Conservation (phyloP, 2,888 invertebrate species). For the Eurytoma californica region DNA sequence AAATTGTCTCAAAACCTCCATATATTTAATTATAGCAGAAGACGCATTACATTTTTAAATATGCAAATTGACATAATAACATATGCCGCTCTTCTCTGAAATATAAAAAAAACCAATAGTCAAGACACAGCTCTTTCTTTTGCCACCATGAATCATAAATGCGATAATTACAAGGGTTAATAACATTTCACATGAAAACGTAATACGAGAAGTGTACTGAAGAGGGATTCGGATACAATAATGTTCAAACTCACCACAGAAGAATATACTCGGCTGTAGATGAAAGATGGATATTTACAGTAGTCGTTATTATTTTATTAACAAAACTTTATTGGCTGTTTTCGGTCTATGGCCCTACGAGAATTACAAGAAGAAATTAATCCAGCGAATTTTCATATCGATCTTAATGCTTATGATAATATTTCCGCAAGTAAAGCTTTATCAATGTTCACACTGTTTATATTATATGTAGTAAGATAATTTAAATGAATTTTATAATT, state of each 20-base stretch:
- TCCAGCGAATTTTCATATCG: neutral
- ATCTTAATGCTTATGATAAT: neutral
- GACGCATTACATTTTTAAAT: neutral
- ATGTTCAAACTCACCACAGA: neutral
- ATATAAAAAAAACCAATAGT: neutral
- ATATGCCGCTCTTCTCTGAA: neutral
- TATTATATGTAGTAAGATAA: too few relatives aligned
- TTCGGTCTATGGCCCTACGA: conserved; percentile 28
- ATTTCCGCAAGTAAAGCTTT: conserved; percentile 3
- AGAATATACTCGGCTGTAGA: neutral
- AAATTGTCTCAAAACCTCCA: too few relatives aligned
- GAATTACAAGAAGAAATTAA: neutral
- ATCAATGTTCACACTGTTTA: neutral
- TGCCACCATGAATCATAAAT: neutral
- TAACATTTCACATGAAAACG: neutral
- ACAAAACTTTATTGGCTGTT: conserved; percentile 2
- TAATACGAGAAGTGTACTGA: neutral
- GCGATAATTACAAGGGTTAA: neutral
- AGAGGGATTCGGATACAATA: neutral
- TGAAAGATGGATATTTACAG: conserved; percentile 22
- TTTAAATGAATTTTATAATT: too few relatives aligned
- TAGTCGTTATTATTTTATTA: conserved; percentile 10
- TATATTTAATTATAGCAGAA: too few relatives aligned
- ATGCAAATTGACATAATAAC: neutral
- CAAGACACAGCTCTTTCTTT: neutral